A percentile compares a stretch with the other conserved stretches of the same genome.
Conservation (phyloP, 2,888 invertebrate genomes). For the Nasonia oneida region DNA sequence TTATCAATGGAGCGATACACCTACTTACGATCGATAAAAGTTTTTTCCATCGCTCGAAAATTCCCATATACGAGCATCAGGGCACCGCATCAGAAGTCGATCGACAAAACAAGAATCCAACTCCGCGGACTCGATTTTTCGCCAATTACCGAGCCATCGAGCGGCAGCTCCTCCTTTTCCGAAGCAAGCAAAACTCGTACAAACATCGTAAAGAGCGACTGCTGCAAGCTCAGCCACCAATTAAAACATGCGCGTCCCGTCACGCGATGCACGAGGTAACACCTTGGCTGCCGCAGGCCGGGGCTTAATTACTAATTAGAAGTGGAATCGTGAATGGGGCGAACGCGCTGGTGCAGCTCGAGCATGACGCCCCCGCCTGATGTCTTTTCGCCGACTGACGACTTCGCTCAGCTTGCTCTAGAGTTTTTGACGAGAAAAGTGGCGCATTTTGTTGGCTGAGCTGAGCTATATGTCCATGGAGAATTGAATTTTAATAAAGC, state of each 20-base stretch:
- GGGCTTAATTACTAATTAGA: conserved; percentile 54
- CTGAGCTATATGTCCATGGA: not conserved
- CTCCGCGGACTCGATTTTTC: not conserved
- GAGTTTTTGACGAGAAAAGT: not conserved
- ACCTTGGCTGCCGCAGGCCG: conserved; percentile 3
- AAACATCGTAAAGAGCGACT: not conserved
- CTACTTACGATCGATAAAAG: not conserved
- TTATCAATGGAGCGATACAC: too few species aligned
- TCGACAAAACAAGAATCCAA: not conserved
- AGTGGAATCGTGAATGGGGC: conserved; percentile 30
- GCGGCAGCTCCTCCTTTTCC: not conserved
- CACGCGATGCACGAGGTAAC: conserved; percentile 49
- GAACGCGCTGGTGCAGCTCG: not conserved
- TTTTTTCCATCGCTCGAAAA: not conserved
- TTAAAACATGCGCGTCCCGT: conserved; percentile 43
- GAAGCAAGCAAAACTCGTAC: not conserved
- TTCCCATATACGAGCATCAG: not conserved
- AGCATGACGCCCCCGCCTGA: not conserved
- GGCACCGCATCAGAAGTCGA: not conserved
- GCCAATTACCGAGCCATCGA: conserved; percentile 35
- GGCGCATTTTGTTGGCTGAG: not conserved
- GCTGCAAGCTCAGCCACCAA: conserved; percentile 31
- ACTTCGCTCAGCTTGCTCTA: not conserved
- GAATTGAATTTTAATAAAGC: not conserved
- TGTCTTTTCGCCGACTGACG: not conserved